Conservation (phyloP, 2,888 invertebrate genomes). For the Linhomoeus sp. region DNA sequence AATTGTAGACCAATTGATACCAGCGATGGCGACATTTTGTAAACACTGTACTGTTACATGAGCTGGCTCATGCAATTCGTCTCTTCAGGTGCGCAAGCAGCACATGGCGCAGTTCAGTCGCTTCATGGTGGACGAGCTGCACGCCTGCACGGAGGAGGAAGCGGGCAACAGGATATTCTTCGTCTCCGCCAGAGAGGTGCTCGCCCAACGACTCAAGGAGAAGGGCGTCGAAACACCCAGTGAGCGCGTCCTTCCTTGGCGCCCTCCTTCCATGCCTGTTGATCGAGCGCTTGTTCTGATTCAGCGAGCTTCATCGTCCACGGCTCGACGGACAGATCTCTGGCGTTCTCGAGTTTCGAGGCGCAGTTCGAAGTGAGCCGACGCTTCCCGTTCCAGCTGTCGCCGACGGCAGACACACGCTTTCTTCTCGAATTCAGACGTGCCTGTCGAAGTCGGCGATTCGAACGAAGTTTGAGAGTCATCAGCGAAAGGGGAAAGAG, state of each 20-base stretch:
- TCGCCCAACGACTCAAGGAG: constrained; percentile 51
- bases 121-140: constrained; percentile 81
- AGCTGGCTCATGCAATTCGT: too few species aligned
- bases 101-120: constrained; percentile 82
- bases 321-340: constrained; percentile 76
- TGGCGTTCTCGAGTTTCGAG: constrained; percentile 97
- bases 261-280: too few species aligned
- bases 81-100: constrained; percentile 75
- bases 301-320: constrained; percentile 52
- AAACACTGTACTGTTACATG: too few species aligned
- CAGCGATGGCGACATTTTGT: too few species aligned
- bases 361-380: constrained; percentile 86
- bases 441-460: constrained; percentile 94
- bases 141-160: constrained; percentile 45
- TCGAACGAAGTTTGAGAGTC: constrained; percentile 94
- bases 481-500: constrained; percentile 73
- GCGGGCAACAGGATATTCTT: constrained; percentile 88
- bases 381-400: too few species aligned
- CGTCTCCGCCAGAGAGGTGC: constrained; percentile 86
- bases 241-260: neutral
- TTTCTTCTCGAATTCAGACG: too few species aligned
- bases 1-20: too few species aligned
- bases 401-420: too few species aligned
- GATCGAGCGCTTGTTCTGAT: too few species aligned
- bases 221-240: constrained; percentile 31